These are phyloP conservation scores for Perccottus glenii DNA, from an alignment of 2,113 vertebrate species.

Conservation along the genomic window DNA sequence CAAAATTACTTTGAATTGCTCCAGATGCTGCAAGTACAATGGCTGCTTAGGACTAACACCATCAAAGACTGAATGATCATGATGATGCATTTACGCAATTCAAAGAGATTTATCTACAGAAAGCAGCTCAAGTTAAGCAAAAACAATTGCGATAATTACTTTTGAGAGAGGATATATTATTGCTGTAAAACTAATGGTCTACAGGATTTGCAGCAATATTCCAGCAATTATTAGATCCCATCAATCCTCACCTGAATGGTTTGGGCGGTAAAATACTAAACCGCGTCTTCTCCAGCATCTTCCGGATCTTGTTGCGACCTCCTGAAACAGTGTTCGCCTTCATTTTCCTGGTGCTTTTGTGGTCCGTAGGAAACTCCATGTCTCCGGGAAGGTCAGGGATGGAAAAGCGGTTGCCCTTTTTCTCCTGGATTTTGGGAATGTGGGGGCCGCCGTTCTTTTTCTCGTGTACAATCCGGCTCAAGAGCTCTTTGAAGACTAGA, in stretches of 20 bases:
- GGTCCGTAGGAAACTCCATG: slow-evolving; percentile 89
- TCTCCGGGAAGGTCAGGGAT: slow-evolving; percentile 94
- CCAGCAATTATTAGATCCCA: neutral
- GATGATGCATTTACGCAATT: slow-evolving; percentile 7
- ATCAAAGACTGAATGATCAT: slow-evolving; percentile 18
- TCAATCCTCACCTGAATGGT: slow-evolving; percentile 87
- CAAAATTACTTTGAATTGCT: slow-evolving; percentile 38
- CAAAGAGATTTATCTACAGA: neutral
- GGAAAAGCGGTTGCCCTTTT: slow-evolving; percentile 95
- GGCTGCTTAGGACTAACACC: slow-evolving; percentile 20
- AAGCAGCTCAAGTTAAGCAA: neutral
- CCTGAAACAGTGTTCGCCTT: slow-evolving; percentile 97
- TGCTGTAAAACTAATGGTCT: no score
- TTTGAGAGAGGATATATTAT: no score
- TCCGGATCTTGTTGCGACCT: slow-evolving; percentile 93
- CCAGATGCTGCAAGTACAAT: slow-evolving; percentile 41
- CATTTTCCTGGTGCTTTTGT: slow-evolving; percentile 90
- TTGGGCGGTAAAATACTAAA: slow-evolving; percentile 97
- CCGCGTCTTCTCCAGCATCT: slow-evolving; percentile 95
- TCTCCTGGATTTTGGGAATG: slow-evolving; percentile 96
- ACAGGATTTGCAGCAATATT: neutral
- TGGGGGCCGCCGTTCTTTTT: slow-evolving; percentile 90
- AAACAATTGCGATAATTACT: no score
- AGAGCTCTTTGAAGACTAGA: slow-evolving; percentile 94
- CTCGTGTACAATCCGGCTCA: slow-evolving; percentile 89